Evolutionary conservation across 2,888 invertebrate genomes (phyloP).

Genomic region (Melangyna quadrimaculata): DNA sequence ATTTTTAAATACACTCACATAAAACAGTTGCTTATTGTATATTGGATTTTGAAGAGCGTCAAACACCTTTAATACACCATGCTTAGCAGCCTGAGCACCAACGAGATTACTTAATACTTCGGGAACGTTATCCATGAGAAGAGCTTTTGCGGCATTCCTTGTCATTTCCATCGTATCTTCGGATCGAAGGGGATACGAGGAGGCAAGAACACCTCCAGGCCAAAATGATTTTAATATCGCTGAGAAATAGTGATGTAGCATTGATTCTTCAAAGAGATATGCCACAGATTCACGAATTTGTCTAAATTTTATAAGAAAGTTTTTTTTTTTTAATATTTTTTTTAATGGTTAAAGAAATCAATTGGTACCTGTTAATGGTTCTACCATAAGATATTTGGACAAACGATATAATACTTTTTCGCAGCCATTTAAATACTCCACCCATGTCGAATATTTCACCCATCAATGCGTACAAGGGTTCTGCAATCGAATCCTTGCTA

Average conservation of each 20-base stretch:
- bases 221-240: slow-evolving; percentile 93
- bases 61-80: slow-evolving; percentile 93
- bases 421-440: slow-evolving; percentile 92
- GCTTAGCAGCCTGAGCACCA: slow-evolving; percentile 91
- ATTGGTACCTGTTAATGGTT: slow-evolving; percentile 89
- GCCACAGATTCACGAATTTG: slow-evolving; percentile 93
- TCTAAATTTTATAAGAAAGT: slow-evolving; percentile 81
- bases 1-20: slow-evolving; percentile 85
- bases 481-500: slow-evolving; percentile 92
- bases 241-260: slow-evolving; percentile 93
- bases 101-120: slow-evolving; percentile 92
- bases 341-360: background rate
- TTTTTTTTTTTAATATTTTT: background rate
- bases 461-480: slow-evolving; percentile 92
- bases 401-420: slow-evolving; percentile 93
- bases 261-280: slow-evolving; percentile 94
- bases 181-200: slow-evolving; percentile 81
- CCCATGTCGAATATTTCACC: slow-evolving; percentile 95
- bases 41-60: slow-evolving; percentile 91
- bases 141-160: slow-evolving; percentile 84
- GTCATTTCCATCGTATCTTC: slow-evolving; percentile 87
- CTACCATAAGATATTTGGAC: slow-evolving; percentile 96
- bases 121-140: slow-evolving; percentile 87
- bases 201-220: slow-evolving; percentile 90
- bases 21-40: slow-evolving; percentile 94